Percentiles rank a stretch among this genome's conserved stretches.
Conservation (phyloP, 2,113 vertebrate species). For the Percopsis transmontana region DNA sequence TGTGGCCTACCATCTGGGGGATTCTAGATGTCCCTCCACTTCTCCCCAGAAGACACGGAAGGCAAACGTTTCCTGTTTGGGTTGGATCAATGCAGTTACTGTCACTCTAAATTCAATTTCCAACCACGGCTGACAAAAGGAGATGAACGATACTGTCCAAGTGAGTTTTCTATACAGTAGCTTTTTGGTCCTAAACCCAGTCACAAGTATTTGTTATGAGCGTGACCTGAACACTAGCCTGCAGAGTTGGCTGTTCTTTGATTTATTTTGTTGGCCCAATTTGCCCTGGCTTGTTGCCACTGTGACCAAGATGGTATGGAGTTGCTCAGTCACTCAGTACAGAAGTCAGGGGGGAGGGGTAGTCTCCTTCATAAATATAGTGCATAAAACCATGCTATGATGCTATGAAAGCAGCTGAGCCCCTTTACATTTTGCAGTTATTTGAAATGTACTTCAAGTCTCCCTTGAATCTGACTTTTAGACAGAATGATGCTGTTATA, state of each 20-base stretch:
- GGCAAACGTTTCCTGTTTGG: constrained; percentile 43
- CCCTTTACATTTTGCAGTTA: too few relatives aligned
- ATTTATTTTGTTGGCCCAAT: neutral
- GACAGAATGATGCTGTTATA: too few relatives aligned
- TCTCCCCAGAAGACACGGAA: constrained; percentile 25
- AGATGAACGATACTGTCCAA: constrained; percentile 33
- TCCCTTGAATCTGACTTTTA: too few relatives aligned
- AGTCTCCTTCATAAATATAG: too few relatives aligned
- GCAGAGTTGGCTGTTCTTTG: neutral
- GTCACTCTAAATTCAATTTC: constrained; percentile 28
- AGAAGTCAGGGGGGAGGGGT: neutral
- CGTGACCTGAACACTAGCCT: neutral
- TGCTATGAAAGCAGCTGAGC: too few relatives aligned
- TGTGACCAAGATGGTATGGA: neutral
- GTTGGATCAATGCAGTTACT: constrained; percentile 32
- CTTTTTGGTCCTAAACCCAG: constrained; percentile 13
- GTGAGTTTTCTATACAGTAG: constrained; percentile 8
- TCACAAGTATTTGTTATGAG: constrained; percentile 2
- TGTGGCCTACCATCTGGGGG: constrained; percentile 42
- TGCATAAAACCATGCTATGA: too few relatives aligned
- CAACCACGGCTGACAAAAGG: constrained; percentile 4
- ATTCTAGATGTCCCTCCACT: constrained; percentile 39
- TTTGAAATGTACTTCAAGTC: too few relatives aligned
- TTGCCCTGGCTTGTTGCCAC: neutral
- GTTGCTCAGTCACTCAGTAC: neutral